Evolutionary conservation across 53 echinoderm and acorn worm genomes (phyloP), one percentile per base, ranked within the genome.

Genomic region (Stichopus horrens): DNA sequence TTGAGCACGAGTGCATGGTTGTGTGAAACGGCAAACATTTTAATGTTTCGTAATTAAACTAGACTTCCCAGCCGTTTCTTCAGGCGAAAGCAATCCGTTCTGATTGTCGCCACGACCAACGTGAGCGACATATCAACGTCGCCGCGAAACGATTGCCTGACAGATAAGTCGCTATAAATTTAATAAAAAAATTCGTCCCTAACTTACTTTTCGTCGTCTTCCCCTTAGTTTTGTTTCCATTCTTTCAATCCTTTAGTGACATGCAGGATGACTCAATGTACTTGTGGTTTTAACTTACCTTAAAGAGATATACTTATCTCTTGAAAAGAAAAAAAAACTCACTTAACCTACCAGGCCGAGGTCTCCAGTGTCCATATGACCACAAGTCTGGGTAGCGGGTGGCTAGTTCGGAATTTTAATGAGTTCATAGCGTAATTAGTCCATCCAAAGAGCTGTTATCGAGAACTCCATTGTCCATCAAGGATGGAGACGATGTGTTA

Each of bases 61-160:
- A 79, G 19, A 52, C 79, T 55, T 79, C n/a, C 55, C 79, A 79
- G 79, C 53, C 79, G 16, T 79, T 79, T 79, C 79, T 54, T 55
- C 54, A 79, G 79, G 79, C 79, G 79, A 19, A 79, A 79, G 19
- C 37, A 53, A 55, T 53, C 79, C 16, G 55, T 16, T 52, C 19
- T 54, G 55, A 19, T 79, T 53, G 53, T 79, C 18, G 4, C 79
- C 53, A 53, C 8, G 37, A 75, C n/a, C 53, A 5, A 51, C 19
- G n/a, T n/a, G 79, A 79, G 52, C 37, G 53, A 18, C 52, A 79
- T 79, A 7, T 79, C 79, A 79, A 55, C 37, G 16, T 77, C n/a
- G 18, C n/a, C 52, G 79, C 14, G 55, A 79, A 18, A 79, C n/a
- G 79, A 53, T 53, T 13, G 63, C 16, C 75, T 52, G 79, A 55